Base-by-base conservation (phyloP, 2,113 vertebrate genomes). In the Silurus glanis region DNA sequence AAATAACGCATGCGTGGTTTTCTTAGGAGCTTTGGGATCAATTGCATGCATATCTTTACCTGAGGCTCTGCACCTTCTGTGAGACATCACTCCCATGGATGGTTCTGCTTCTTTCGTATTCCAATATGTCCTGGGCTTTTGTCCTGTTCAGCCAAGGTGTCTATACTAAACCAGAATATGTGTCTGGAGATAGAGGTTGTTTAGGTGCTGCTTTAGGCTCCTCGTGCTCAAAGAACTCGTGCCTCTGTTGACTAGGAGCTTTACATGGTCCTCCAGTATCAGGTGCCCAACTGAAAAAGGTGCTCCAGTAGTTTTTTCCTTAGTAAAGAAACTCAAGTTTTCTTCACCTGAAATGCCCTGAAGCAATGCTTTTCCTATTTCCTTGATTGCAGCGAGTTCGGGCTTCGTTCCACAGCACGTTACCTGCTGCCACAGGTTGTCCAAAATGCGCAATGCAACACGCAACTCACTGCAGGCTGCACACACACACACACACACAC, bases 41-140 rank as follows among this genome's bases (percentile, higher is more conserved):
- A 21, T 61, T 8, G 37, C 61, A 9, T 25, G 16, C 9, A 58
- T 55, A 61, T 23, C 69, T 49, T 83, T 89, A 89, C 88, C 88
- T 86, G 59, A 47, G 23, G 16, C 89, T 78, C 92, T 94, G 93
- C 91, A 94, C 94, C 94, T 93, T 83, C 91, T 87, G 49, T 85
- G 62, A 89, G 75, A 67, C 88, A 69, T 95, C 89, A 93, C 84
- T 94, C 93, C 37, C 94, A 94, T 95, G 55, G 90, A 90, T 89
- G 45, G 49, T 9, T 79, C 14, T 75, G 13, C 56, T 14, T 37
- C 45, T 55, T 85, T 13, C 72, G 0, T 49, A 12, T 6, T 51
- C 17, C 16, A 37, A 45, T 37, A 21, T 80, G 9, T 80, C 6
- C 53, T 14, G 23, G 21, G n/a, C 49, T 45, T 51, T 74, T 49